These are phyloP conservation scores for Coregonus ussuriensis DNA, from an alignment of 2,797 vertebrate species.

Conservation along the genomic window DNA sequence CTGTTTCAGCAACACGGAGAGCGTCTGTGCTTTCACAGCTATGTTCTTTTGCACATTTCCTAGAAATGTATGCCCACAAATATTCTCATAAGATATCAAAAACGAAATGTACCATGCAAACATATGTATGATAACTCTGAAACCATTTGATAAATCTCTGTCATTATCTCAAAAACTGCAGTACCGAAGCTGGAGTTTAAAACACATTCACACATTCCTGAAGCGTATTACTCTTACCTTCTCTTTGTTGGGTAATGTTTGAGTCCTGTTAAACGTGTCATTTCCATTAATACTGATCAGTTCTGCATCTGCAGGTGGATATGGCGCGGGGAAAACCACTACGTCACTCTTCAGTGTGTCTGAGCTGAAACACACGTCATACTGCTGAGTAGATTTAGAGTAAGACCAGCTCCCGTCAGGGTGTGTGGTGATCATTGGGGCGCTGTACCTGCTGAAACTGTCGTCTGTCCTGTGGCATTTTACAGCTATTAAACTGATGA, in stretches of 20 bases:
- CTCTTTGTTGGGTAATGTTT: conserved; percentile 12
- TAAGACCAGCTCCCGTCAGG: too few species aligned
- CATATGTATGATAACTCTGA: background rate
- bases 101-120: background rate
- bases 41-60: background rate
- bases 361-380: too few species aligned
- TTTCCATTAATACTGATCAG: too few species aligned
- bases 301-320: too few species aligned
- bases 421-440: too few species aligned
- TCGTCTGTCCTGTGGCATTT: too few species aligned
- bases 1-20: background rate
- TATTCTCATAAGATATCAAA: background rate
- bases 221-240: conserved; percentile 53
- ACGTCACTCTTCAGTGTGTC: too few species aligned
- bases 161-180: background rate
- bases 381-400: too few species aligned
- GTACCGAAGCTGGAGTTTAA: background rate
- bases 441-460: too few species aligned
- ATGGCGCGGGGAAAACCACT: too few species aligned
- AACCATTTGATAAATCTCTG: background rate
- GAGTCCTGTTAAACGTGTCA: too few species aligned
- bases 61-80: background rate
- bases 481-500: too few species aligned
- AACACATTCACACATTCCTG: background rate
- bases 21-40: background rate